Base-by-base conservation (phyloP, 2,113 vertebrate genomes). In the Ceyx margarethae region DNA sequence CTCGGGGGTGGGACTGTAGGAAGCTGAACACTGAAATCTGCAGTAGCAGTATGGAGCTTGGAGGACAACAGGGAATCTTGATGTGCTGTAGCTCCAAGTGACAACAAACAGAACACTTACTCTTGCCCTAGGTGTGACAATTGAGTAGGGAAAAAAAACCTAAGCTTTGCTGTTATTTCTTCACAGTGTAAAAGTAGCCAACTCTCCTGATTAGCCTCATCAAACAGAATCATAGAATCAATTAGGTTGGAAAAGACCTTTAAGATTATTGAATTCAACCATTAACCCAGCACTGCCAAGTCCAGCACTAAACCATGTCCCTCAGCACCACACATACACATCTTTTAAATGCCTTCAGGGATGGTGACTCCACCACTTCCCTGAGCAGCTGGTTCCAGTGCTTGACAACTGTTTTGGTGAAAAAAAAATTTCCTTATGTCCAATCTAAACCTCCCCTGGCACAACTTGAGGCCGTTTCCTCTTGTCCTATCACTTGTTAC, bases 291-390 rank as follows among this genome's bases (percentile, higher is more conserved):
- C 19, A 58, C 13, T 58, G 23, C 13, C 29, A 61, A 72, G 37
- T 57, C 31, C 26, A 51, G 18, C 50, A 33, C 51, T 48, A 43
- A 77, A 50, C 18, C 15, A 17, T 61, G 21, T 11, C 25, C 37
- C 28, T 23, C 43, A 45, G 31, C 13, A 6, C 40, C 56, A 54
- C 10, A 15, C 28, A 14, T 37, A 6, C 9, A 6, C 0, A 0
- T 50, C 26, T 72, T 64, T 54, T 56, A 72, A 50, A 40, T 60
- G 29, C 40, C 15, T 64, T 3, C 29, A 53, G 61, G 29, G 13
- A 17, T 42, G 26, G 35, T 2, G 7, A 28, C 56, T 84, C 53
- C 25, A 31, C 31, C 43, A 11, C 21, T 68, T 61, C 51, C 35
- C 51, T 25, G 42, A 14, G 22, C 29, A 74, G n/a, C 23, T 10